A percentile compares a stretch with the other conserved stretches of the same genome.
Evolutionary conservation across 2,888 invertebrate species (phyloP).

Genomic region (Aquatica leii): DNA sequence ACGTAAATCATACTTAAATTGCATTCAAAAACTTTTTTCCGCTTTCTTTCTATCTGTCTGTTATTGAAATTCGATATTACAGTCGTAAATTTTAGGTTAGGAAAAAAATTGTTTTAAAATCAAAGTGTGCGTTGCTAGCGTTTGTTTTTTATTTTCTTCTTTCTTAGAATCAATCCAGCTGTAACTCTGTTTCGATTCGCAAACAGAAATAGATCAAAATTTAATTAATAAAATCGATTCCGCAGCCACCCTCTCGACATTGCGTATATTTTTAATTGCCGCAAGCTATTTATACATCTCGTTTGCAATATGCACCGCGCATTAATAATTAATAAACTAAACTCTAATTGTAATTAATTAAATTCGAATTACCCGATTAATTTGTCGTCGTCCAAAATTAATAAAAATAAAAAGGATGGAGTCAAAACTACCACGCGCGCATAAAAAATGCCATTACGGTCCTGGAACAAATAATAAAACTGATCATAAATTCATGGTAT

Average conservation of each 20-base stretch:
- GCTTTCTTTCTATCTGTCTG: no score
- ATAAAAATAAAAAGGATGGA: no score
- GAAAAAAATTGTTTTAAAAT: no score
- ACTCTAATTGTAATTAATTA: slow-evolving; percentile 12
- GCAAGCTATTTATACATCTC: slow-evolving; percentile 35
- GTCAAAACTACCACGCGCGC: neutral
- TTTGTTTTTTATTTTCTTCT: no score
- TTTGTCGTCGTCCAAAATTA: neutral
- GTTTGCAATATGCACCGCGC: slow-evolving; percentile 39
- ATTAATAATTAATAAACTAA: slow-evolving; percentile 31
- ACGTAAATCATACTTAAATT: no score
- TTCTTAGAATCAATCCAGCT: no score
- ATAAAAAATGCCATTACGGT: slow-evolving; percentile 12
- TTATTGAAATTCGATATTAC: no score
- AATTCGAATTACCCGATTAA: slow-evolving; percentile 2
- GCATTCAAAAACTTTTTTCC: no score
- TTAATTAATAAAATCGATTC: slow-evolving; percentile 11
- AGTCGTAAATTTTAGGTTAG: no score
- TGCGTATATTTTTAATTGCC: slow-evolving; percentile 29
- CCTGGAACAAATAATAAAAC: slow-evolving; percentile 37
- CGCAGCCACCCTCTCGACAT: slow-evolving; percentile 3
- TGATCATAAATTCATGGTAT: slow-evolving; percentile 44
- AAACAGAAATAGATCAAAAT: slow-evolving; percentile 11
- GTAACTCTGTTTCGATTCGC: neutral
- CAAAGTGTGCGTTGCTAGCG: no score